phyloP scores from a whole-genome alignment of 2,888 invertebrate genomes.

The Pyrrhosoma nymphula region DNA sequence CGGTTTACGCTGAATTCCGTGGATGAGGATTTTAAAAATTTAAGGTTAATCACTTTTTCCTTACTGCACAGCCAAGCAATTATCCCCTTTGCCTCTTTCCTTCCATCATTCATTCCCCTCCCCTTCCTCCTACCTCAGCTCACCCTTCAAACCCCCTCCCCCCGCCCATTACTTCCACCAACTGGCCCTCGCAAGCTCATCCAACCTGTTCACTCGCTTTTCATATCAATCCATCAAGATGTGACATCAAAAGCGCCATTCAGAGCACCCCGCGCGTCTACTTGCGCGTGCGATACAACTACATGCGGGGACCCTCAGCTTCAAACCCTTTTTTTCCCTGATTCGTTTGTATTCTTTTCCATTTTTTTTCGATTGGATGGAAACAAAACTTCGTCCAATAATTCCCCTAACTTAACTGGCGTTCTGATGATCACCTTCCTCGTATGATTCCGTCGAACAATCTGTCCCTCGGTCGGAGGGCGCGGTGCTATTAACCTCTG shows the following conservation, averaged over 20 bases:
- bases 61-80: not conserved
- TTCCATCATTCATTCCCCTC: too few species aligned
- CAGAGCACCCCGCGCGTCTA: not conserved
- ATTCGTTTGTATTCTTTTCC: not conserved
- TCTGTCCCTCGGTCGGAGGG: not conserved
- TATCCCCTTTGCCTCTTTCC: not conserved
- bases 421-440: not conserved
- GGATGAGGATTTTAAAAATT: not conserved
- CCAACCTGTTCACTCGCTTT: slow-evolving; percentile 20
- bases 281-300: not conserved
- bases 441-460: not conserved
- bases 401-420: not conserved
- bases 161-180: not conserved
- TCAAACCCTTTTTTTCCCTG: not conserved
- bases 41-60: not conserved
- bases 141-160: not conserved
- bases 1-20: too few species aligned
- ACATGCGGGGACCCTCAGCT: not conserved
- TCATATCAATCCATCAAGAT: slow-evolving; percentile 36
- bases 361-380: not conserved
- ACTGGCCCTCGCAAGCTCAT: not conserved
- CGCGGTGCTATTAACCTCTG: not conserved
- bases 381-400: not conserved
- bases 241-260: not conserved
- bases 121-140: too few species aligned